phyloP scores from a whole-genome alignment of 2,113 vertebrate species.

The Muscicapa adusta region DNA sequence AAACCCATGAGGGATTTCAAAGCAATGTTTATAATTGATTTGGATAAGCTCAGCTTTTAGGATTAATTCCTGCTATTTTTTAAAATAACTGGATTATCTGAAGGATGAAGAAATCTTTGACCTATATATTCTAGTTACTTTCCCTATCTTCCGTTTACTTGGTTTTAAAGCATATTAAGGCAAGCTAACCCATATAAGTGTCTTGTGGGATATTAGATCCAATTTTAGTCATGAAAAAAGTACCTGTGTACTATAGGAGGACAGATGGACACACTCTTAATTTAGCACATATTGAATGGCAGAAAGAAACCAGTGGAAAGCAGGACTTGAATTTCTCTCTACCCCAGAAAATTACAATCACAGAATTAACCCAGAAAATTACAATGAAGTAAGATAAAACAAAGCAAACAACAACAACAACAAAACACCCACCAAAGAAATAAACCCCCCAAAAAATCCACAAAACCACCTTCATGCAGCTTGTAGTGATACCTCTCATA shows the following conservation, averaged over 20 bases:
- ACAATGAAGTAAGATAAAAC: neutral
- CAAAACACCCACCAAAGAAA: neutral
- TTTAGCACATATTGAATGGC: slow-evolving; percentile 1
- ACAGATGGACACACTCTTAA: slow-evolving; percentile 52
- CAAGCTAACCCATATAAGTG: slow-evolving; percentile 22
- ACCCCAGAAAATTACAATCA: neutral
- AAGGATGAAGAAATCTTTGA: slow-evolving; percentile 46
- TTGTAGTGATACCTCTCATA: neutral
- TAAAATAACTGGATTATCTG: slow-evolving; percentile 41
- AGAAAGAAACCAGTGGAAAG: neutral
- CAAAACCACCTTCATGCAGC: neutral
- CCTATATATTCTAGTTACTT: slow-evolving; percentile 26
- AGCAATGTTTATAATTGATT: slow-evolving; percentile 43
- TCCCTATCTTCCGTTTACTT: slow-evolving; percentile 1
- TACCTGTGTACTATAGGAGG: slow-evolving; percentile 29
- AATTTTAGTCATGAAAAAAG: slow-evolving; percentile 29
- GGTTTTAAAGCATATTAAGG: slow-evolving; percentile 7
- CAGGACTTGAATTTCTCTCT: neutral
- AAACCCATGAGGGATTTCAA: neutral
- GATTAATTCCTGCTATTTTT: slow-evolving; percentile 40
- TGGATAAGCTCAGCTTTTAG: slow-evolving; percentile 45
- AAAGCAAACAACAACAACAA: neutral
- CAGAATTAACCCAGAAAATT: neutral
- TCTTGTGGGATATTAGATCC: neutral
- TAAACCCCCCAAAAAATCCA: fast-evolving